Base-by-base conservation (phyloP, 2,113 vertebrate species). In the Anolis carolinensis region DNA sequence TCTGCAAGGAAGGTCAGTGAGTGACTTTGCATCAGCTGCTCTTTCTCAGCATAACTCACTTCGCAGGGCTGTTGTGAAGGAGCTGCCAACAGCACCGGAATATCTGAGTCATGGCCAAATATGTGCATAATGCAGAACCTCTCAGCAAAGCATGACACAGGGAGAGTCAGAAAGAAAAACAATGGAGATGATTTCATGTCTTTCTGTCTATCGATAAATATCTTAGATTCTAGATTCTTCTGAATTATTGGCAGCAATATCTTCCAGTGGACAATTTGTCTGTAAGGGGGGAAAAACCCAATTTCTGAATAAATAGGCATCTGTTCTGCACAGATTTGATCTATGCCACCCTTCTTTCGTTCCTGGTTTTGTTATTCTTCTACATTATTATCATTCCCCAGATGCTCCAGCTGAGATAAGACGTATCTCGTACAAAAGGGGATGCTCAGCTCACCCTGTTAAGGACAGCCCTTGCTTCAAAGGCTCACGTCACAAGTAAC, bases 371-470 rank as follows among this genome's bases (percentile, higher is more conserved):
- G 34, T 63, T 44, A 80, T 86, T 63, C 36, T 27, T 65, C 68
- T 10, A 48, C 68, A 50, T 79, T 48, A 72, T 86, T 72, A 72
- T 74, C 30, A 65, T 80, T 80, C 30, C n/a, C 55, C 78, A 86
- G 79, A 81, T 48, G 70, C 68, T 74, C 78, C 68, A 86, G 21
- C 78, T 80, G 79, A 75, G 77, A 73, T 86, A 86, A 86, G 59
- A 39, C 23, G 36, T 59, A 87, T 39, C 62, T 34, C 20, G 70
- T 32, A 32, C 68, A 68, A 74, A 30, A 79, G 50, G 73, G 75
- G 75, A 3, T 39, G 63, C n/a, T 50, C 65, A 48, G 25, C 21
- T 71, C 80, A 50, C 44, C 36, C 44, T 85, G 74, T 34, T 70
- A 62, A 71, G 68, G 77, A 72, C 48, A 85, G 68, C 39, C 78